Conservation (phyloP, 2,113 vertebrate genomes). For the Lagopus muta region DNA sequence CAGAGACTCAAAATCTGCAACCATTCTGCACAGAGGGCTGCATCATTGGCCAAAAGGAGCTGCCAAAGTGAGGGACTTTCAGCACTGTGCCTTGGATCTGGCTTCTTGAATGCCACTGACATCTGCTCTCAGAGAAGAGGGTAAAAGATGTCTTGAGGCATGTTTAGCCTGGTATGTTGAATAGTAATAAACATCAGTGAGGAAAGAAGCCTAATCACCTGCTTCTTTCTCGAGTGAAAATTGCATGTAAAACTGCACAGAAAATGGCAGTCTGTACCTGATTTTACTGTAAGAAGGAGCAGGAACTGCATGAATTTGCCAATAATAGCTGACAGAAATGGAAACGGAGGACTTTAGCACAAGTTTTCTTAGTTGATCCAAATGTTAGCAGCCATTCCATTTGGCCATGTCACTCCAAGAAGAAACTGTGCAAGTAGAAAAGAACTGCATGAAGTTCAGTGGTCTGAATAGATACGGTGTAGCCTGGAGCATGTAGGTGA, state of each 20-base stretch:
- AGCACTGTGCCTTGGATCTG: accelerated
- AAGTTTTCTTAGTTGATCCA: neutral
- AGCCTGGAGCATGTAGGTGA: neutral
- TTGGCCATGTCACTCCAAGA: neutral
- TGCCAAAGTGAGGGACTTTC: neutral
- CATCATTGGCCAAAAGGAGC: neutral
- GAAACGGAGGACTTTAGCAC: neutral
- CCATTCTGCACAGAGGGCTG: neutral
- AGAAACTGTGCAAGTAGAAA: neutral
- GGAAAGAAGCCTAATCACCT: neutral
- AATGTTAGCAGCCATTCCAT: neutral
- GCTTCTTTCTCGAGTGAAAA: neutral
- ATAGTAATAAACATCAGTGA: neutral
- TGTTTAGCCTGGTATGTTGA: neutral
- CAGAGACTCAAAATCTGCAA: neutral
- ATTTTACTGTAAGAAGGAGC: neutral
- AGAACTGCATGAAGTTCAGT: neutral
- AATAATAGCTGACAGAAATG: neutral
- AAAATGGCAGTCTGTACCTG: neutral
- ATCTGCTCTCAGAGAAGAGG: neutral
- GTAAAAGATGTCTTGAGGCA: neutral
- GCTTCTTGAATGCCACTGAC: neutral
- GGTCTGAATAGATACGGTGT: neutral
- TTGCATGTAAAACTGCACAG: neutral
- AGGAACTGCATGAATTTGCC: neutral